Percentiles rank a stretch among this genome's conserved stretches.
Conservation (phyloP, 2,797 vertebrate genomes). For the Galagoides demidoff region DNA sequence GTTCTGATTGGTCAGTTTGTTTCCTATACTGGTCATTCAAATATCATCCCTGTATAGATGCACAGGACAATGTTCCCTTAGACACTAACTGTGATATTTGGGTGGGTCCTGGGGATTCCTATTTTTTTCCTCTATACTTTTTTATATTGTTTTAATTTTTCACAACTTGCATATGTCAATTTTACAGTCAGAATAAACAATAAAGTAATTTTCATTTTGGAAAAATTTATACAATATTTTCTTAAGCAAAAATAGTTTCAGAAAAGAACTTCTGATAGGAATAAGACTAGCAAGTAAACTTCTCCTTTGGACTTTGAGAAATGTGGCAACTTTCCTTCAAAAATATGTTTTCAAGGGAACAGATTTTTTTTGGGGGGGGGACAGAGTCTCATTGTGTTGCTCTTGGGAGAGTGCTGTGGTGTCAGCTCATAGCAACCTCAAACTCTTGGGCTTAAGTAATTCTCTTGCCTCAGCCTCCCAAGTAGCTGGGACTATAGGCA, state of each 20-base stretch:
- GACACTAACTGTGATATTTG: background rate
- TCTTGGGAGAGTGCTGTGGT: too few species aligned
- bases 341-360: background rate
- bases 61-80: background rate
- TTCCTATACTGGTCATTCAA: background rate
- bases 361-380: background rate
- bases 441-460: too few species aligned
- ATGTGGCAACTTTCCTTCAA: background rate
- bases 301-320: conserved; percentile 15
- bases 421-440: too few species aligned
- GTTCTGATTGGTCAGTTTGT: background rate
- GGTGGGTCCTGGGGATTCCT: background rate
- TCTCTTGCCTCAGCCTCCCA: too few species aligned
- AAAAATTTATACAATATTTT: background rate
- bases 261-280: background rate
- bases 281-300: background rate
- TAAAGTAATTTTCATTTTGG: background rate
- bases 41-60: background rate
- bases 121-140: background rate
- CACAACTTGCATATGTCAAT: background rate
- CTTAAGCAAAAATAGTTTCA: background rate
- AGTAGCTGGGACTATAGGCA: too few species aligned
- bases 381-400: too few species aligned
- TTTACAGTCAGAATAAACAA: conserved; percentile 7
- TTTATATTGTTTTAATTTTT: conserved; percentile 3